phyloP scores from a whole-genome alignment of 2,888 invertebrate genomes.

The Drepana falcataria region DNA sequence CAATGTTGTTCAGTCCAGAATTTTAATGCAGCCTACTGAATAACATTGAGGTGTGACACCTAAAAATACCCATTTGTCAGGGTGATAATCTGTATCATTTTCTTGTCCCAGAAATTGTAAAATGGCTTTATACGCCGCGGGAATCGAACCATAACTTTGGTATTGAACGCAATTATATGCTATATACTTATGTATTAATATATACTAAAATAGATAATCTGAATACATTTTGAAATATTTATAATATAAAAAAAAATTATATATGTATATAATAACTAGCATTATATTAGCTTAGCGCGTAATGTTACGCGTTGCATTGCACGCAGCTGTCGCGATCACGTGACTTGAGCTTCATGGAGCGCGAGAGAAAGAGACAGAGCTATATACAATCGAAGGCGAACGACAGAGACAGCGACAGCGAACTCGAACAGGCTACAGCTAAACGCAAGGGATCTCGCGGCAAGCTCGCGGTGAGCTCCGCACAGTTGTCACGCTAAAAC shows the following conservation, averaged over 20 bases:
- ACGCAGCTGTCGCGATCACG: conserved; percentile 72
- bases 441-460: conserved; percentile 81
- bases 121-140: no score
- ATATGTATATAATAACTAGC: conserved; percentile 8
- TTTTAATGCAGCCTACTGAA: no score
- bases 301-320: conserved; percentile 55
- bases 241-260: no score
- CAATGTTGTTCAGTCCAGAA: not conserved
- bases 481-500: conserved; percentile 40
- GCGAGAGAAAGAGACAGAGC: conserved; percentile 73
- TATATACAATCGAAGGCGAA: conserved; percentile 74
- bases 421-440: conserved; percentile 80
- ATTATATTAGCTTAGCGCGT: conserved; percentile 21
- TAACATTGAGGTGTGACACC: no score
- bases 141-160: no score
- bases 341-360: conserved; percentile 72
- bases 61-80: no score
- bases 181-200: no score
- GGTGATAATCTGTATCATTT: no score
- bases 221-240: no score
- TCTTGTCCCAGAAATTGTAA: no score
- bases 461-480: conserved; percentile 84
- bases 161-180: no score
- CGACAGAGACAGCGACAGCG: conserved; percentile 91
- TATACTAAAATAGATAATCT: no score